Conservation (phyloP, 2,888 invertebrate species). For the Sycophila texana region DNA sequence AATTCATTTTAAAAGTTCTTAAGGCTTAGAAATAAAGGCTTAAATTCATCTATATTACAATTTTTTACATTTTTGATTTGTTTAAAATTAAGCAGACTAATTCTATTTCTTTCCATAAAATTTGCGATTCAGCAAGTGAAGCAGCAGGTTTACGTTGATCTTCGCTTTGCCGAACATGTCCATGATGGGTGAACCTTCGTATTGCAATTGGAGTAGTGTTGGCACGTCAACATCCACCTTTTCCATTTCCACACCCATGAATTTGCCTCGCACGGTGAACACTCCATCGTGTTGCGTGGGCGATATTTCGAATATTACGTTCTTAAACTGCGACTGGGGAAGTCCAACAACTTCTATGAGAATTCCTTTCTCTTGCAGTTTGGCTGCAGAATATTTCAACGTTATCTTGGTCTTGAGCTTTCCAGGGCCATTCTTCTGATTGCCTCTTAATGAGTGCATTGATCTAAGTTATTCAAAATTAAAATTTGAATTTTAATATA, state of each 20-base stretch:
- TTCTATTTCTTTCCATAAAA: slow-evolving; percentile 81
- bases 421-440: slow-evolving; percentile 62
- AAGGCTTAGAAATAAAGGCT: too few relatives aligned
- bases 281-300: slow-evolving; percentile 82
- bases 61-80: too few relatives aligned
- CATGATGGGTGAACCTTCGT: slow-evolving; percentile 86
- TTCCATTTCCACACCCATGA: slow-evolving; percentile 87
- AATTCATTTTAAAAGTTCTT: too few relatives aligned
- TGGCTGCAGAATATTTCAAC: slow-evolving; percentile 82
- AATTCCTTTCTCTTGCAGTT: slow-evolving; percentile 84
- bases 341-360: slow-evolving; percentile 84
- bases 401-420: slow-evolving; percentile 80
- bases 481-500: neutral
- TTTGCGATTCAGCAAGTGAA: slow-evolving; percentile 85
- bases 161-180: slow-evolving; percentile 88
- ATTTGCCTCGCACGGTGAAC: slow-evolving; percentile 84
- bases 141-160: slow-evolving; percentile 85
- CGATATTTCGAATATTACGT: slow-evolving; percentile 85
- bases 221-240: slow-evolving; percentile 84
- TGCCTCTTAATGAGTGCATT: slow-evolving; percentile 77
- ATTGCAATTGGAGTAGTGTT: slow-evolving; percentile 85
- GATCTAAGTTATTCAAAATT: slow-evolving; percentile 75
- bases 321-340: slow-evolving; percentile 83
- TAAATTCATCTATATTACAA: too few relatives aligned
- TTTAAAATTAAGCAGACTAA: too few relatives aligned